These are phyloP conservation scores for Melanaphis sacchari DNA, from an alignment of 1,140 invertebrate species.

Conservation along the genomic window DNA sequence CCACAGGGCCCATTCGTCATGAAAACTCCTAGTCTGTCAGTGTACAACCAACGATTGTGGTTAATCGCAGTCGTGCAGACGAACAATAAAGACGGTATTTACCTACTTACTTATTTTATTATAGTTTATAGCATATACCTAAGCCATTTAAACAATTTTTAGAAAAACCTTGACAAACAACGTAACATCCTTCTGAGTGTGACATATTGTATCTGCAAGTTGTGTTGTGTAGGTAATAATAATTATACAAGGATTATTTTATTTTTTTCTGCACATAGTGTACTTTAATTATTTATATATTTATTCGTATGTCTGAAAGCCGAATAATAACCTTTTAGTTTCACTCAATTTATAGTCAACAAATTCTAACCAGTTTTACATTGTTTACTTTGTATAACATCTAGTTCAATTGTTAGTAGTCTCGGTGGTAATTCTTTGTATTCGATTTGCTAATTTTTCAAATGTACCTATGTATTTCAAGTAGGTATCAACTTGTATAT, in stretches of 20 bases:
- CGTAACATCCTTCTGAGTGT: neutral
- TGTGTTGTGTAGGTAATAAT: neutral
- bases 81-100: constrained; percentile 81
- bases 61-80: constrained; percentile 85
- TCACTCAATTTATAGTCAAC: too few relatives aligned
- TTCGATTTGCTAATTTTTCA: neutral
- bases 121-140: too few relatives aligned
- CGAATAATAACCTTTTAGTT: too few relatives aligned
- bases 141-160: neutral
- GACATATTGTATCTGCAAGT: neutral
- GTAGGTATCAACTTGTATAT: too few relatives aligned
- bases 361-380: neutral
- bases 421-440: neutral
- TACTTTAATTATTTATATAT: neutral
- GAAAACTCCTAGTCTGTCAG: constrained; percentile 78
- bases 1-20: constrained; percentile 81
- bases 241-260: neutral
- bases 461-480: neutral
- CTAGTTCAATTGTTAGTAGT: too few relatives aligned
- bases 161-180: neutral
- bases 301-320: too few relatives aligned
- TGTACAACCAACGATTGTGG: constrained; percentile 94
- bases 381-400: neutral
- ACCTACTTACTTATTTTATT: too few relatives aligned
- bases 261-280: neutral